A percentile compares a stretch with the other conserved stretches of the same genome.
Conservation (phyloP, 2,113 vertebrate species). For the Catagonus wagneri region DNA sequence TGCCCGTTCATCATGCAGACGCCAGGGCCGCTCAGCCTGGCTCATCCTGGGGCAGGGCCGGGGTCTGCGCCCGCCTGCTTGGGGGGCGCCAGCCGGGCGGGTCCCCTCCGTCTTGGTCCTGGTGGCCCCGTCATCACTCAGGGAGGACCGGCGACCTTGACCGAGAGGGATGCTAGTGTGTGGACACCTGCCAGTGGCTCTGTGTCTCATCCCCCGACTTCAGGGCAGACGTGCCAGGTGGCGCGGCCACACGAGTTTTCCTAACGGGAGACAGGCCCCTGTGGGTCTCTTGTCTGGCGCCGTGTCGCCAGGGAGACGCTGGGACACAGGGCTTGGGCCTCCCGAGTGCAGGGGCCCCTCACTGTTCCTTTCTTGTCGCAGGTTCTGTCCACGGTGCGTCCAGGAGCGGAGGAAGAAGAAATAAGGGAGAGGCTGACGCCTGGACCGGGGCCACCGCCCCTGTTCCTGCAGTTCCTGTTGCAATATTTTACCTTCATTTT, state of each 20-base stretch:
- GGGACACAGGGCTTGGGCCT: not conserved
- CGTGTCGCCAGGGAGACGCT: rapidly evolving
- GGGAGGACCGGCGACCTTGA: rapidly evolving
- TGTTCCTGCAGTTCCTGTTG: slow-evolving; percentile 74
- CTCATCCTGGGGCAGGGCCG: not conserved
- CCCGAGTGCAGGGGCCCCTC: rapidly evolving
- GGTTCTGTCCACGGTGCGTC: slow-evolving; percentile 98
- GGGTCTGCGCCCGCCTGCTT: not conserved
- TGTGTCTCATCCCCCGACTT: not conserved
- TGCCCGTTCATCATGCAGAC: not conserved
- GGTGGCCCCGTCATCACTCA: rapidly evolving
- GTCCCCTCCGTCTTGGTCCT: not conserved
- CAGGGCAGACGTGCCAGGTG: rapidly evolving
- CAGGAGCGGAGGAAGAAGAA: slow-evolving; percentile 98
- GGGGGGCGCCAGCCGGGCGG: not conserved
- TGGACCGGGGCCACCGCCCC: rapidly evolving
- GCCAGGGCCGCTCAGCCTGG: not conserved
- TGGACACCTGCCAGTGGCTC: rapidly evolving
- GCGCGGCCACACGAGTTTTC: not conserved
- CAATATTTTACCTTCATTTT: slow-evolving; percentile 81
- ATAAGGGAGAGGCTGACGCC: slow-evolving; percentile 77
- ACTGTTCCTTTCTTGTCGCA: slow-evolving; percentile 70
- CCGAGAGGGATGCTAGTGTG: rapidly evolving
- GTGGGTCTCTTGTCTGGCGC: rapidly evolving
- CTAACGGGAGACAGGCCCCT: rapidly evolving